phyloP scores from a whole-genome alignment of 1,140 invertebrate species.

The Saxidomus purpurata region DNA sequence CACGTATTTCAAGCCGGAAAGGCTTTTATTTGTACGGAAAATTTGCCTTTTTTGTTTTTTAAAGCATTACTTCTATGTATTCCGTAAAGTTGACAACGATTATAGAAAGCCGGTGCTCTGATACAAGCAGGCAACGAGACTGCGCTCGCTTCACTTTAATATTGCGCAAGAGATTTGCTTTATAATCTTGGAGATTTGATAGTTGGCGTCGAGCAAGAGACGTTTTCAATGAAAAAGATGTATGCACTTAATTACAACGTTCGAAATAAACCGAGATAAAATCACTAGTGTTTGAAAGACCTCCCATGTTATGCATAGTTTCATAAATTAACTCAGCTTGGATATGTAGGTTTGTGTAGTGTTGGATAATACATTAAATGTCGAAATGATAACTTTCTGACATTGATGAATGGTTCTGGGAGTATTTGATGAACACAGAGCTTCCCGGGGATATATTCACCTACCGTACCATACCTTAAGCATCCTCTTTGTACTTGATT shows the following conservation, averaged over 20 bases:
- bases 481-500: too few relatives aligned
- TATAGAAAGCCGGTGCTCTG: too few relatives aligned
- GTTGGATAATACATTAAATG: slow-evolving; percentile 50
- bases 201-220: background rate
- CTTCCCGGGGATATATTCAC: background rate
- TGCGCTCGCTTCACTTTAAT: background rate
- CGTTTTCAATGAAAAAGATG: slow-evolving; percentile 2
- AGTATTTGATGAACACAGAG: slow-evolving; percentile 10
- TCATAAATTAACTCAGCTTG: slow-evolving; percentile 42
- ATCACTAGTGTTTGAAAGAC: slow-evolving; percentile 28
- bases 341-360: slow-evolving; percentile 5
- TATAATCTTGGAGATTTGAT: slow-evolving; percentile 1
- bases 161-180: background rate
- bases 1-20: too few relatives aligned
- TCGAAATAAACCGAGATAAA: slow-evolving; percentile 42
- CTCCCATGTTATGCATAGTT: slow-evolving; percentile 45
- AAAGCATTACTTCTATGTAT: too few relatives aligned
- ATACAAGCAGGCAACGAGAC: too few relatives aligned
- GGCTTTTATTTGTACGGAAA: too few relatives aligned
- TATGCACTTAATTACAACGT: slow-evolving; percentile 39
- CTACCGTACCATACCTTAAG: background rate
- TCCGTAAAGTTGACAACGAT: too few relatives aligned
- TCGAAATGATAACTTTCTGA: slow-evolving; percentile 35
- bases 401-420: slow-evolving; percentile 48
- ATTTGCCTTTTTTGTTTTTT: too few relatives aligned